Conservation (phyloP, 2,888 invertebrate species). For the Cheilosia grossa region DNA sequence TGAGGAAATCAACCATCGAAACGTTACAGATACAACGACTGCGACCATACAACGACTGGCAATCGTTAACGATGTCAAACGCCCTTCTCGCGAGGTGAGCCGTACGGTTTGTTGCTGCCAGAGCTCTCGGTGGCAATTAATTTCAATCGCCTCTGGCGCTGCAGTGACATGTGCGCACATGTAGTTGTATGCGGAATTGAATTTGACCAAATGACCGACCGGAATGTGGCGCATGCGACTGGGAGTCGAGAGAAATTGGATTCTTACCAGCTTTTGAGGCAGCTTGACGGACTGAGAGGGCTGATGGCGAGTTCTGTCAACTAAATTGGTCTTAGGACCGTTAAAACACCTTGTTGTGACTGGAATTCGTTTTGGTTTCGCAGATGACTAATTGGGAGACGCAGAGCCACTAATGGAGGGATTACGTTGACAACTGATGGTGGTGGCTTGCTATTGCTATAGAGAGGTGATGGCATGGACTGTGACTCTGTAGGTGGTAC, state of each 20-base stretch:
- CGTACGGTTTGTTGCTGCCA: slow-evolving; percentile 50
- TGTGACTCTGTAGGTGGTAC: too few species aligned
- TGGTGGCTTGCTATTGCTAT: too few species aligned
- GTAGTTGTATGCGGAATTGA: slow-evolving; percentile 66
- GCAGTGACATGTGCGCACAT: slow-evolving; percentile 71
- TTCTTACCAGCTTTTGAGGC: neutral
- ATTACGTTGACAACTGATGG: neutral
- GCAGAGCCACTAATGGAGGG: slow-evolving; percentile 5
- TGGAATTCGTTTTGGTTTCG: neutral
- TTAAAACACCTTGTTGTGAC: slow-evolving; percentile 2
- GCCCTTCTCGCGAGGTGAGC: slow-evolving; percentile 71
- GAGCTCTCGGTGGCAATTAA: slow-evolving; percentile 66
- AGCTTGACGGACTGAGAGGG: slow-evolving; percentile 1
- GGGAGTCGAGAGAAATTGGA: slow-evolving; percentile 36
- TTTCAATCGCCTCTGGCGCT: slow-evolving; percentile 71
- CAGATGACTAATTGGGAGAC: neutral
- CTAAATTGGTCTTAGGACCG: slow-evolving; percentile 18
- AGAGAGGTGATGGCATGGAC: too few species aligned
- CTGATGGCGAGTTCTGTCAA: slow-evolving; percentile 35
- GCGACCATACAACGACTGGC: slow-evolving; percentile 3
- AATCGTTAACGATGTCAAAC: slow-evolving; percentile 74
- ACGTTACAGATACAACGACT: slow-evolving; percentile 51
- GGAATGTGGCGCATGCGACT: slow-evolving; percentile 72
- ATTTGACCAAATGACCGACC: slow-evolving; percentile 71
- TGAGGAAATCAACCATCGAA: slow-evolving; percentile 71